These are phyloP conservation scores for Labrus mixtus DNA, from an alignment of 2,113 vertebrate species.

Conservation along the genomic window DNA sequence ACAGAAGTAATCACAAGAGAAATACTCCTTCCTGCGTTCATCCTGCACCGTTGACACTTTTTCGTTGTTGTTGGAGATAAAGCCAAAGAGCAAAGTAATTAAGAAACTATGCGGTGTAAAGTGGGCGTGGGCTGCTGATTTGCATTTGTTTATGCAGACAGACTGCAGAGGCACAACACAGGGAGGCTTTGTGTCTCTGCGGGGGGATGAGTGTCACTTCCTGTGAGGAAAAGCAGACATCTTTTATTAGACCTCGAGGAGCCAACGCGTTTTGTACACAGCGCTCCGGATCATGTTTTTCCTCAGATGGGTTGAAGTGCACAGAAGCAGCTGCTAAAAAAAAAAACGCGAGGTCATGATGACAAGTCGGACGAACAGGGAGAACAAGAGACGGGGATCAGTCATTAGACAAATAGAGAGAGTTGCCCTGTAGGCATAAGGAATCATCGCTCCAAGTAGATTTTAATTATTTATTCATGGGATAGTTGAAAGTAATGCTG, in stretches of 20 bases:
- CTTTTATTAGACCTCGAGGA: conserved; percentile 15
- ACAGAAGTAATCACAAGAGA: neutral
- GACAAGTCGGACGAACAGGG: neutral
- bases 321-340: neutral
- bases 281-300: neutral
- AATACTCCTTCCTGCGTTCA: neutral
- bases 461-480: conserved; percentile 14
- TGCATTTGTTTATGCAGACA: conserved; percentile 30
- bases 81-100: conserved; percentile 33
- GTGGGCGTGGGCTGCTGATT: conserved; percentile 10
- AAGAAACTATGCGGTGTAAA: conserved; percentile 2
- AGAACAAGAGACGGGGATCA: neutral
- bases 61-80: neutral
- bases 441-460: neutral
- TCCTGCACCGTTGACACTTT: conserved; percentile 1
- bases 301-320: neutral
- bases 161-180: conserved; percentile 9
- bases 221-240: neutral
- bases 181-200: conserved; percentile 3
- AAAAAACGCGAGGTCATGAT: neutral
- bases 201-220: conserved; percentile 1
- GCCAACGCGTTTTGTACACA: neutral
- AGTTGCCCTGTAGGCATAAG: neutral
- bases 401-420: neutral
- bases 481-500: neutral